Percentiles rank a stretch among this genome's conserved stretches.
Evolutionary conservation across 2,888 invertebrate genomes (phyloP).

Genomic region (Odontothrips loti): DNA sequence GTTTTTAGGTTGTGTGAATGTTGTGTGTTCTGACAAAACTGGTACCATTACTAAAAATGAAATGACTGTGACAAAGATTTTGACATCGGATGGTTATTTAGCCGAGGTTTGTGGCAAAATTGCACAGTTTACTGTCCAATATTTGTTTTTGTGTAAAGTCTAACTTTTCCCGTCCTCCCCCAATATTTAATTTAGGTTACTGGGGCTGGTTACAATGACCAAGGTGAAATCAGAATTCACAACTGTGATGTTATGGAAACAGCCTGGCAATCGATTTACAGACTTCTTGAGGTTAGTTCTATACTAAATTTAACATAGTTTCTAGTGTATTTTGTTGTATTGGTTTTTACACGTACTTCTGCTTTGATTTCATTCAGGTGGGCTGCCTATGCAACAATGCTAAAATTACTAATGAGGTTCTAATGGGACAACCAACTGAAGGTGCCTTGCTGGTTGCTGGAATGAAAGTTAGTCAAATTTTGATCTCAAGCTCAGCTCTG

Average conservation of each 20-base stretch:
- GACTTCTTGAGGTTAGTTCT: constrained; percentile 71
- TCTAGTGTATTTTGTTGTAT: not conserved
- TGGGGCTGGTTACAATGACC: constrained; percentile 86
- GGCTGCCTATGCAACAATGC: constrained; percentile 96
- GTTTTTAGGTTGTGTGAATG: constrained; percentile 74
- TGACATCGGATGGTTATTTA: constrained; percentile 85
- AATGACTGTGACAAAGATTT: constrained; percentile 96
- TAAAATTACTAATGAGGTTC: constrained; percentile 72
- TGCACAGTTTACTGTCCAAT: constrained; percentile 21
- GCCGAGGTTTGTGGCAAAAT: constrained; percentile 61
- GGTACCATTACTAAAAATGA: constrained; percentile 98
- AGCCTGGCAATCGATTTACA: constrained; percentile 69
- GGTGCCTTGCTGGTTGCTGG: constrained; percentile 91
- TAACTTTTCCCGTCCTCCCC: too few species aligned
- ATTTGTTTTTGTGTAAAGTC: constrained; percentile 32
- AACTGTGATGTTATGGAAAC: constrained; percentile 71
- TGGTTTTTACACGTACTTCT: not conserved
- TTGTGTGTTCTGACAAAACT: constrained; percentile 98
- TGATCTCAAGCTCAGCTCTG: not conserved
- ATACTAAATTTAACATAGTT: constrained; percentile 20
- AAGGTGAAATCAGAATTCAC: constrained; percentile 76
- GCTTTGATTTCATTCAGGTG: constrained; percentile 48
- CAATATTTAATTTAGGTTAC: constrained; percentile 61
- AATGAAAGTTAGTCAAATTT: constrained; percentile 60
- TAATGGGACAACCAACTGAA: constrained; percentile 96